Base-by-base conservation (phyloP, 2,888 invertebrate genomes). In the Schizotus pectinicornis region DNA sequence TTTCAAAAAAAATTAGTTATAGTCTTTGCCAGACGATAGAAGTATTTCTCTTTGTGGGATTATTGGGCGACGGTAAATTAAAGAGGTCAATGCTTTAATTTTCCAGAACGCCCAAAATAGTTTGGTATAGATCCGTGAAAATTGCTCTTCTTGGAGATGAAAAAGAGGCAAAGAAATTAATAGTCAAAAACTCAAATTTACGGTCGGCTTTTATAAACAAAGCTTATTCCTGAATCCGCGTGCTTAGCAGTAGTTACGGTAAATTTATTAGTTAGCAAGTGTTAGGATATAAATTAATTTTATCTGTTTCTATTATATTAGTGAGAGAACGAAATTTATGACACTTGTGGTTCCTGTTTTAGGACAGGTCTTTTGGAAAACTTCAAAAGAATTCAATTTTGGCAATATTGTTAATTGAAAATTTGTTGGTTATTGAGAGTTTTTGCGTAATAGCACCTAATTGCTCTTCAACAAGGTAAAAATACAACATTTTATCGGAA, bases 161-260 rank as follows among this genome's bases (percentile, higher is more conserved):
- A 54, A 46, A 55, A 48, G 41, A 48, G n/a, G n/a, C 36, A 9
- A 11, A 31, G 33, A 37, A 45, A 51, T 52, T 41, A 55, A 46
- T 37, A 41, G 45, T 57, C 56, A 35, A 49, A 49, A 33, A 42
- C 37, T 53, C 49, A 43, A 37, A 49, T 48, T 49, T 33, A 48
- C 39, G 37, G 50, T 22, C 45, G 14, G 43, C 43, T 53, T 51
- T 38, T 65, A 69, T 71, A 73, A 73, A 73, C 73, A 70, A 66
- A 72, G 72, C 67, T 73, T 73, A 73, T 73, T 73, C 71, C 64
- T 67, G 70, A 72, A 61, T 64, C 67, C 61, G 38, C 43, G 45
- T 65, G 67, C 63, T 65, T 63, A 43, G 41, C 32, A 37, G 41
- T 50, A 56, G 45, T 56, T 50, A 39, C 46, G 8, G 33, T 6